A percentile compares a stretch with the other conserved stretches of the same genome.
Conservation (phyloP, 2,888 invertebrate genomes). For the Rhingia campestris region DNA sequence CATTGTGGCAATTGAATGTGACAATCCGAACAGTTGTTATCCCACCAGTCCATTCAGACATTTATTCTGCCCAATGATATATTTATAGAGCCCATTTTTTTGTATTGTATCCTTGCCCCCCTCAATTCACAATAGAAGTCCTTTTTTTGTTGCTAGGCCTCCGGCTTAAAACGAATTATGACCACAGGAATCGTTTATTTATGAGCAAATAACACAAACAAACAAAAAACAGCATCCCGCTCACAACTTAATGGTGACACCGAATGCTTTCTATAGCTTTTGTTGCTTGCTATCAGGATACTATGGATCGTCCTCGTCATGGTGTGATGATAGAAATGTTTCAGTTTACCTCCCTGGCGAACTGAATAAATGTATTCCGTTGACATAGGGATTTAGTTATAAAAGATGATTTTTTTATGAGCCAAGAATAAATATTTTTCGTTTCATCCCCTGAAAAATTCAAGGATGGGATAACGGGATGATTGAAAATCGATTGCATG, state of each 20-base stretch:
- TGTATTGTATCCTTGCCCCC: background rate
- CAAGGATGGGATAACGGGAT: constrained; percentile 58
- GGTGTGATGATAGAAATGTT: constrained; percentile 33
- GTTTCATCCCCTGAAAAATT: background rate
- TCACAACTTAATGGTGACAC: constrained; percentile 69
- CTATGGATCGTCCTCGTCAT: background rate
- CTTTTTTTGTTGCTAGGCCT: constrained; percentile 36
- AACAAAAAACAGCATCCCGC: constrained; percentile 69
- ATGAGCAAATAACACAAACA: constrained; percentile 35
- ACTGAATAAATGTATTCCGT: constrained; percentile 60
- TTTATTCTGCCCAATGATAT: constrained; percentile 52
- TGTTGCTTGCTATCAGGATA: background rate
- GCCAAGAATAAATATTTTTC: constrained; percentile 60
- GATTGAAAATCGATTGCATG: constrained; percentile 72
- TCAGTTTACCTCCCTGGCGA: constrained; percentile 8
- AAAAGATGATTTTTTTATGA: constrained; percentile 71
- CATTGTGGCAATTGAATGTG: constrained; percentile 63
- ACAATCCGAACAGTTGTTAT: constrained; percentile 52
- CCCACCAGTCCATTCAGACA: constrained; percentile 39
- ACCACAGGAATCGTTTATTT: constrained; percentile 70
- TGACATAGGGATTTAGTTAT: constrained; percentile 69
- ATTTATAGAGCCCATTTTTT: constrained; percentile 37
- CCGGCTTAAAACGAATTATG: constrained; percentile 66
- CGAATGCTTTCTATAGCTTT: constrained; percentile 61
- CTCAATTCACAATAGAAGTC: constrained; percentile 25